Base-by-base conservation (phyloP, 2,888 invertebrate species). In the Anarsia innoxiella region DNA sequence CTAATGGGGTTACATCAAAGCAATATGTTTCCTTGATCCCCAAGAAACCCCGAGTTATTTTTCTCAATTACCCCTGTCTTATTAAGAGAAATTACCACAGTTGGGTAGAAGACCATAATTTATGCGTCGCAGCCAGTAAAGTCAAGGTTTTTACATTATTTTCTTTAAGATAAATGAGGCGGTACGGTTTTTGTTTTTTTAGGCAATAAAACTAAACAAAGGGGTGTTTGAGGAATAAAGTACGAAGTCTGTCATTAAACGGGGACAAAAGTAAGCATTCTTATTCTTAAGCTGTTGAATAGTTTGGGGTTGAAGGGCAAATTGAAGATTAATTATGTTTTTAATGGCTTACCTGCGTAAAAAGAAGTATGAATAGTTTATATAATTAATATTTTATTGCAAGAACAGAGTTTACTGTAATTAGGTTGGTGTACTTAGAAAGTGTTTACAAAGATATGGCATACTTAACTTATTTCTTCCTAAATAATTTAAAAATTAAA, bases 151-250 rank as follows among this genome's bases (percentile, higher is more conserved):
- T 49, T 45, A 47, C 58, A 59, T 48, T 46, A 59, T 57, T 59
- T 68, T 63, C 51, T 49, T 54, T 46, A 49, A 60, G 53, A 66
- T 48, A 63, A 64, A 64, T 62, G 61, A 54, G 47, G 36, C 53
- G 53, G 45, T 41, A 51, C 38, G 4, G 39, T 41, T 42, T 44
- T n/a, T n/a, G 42, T n/a, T n/a, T n/a, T 53, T 53, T 45, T 30
- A 40, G 35, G 32, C 34, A 32, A 25, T 32, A 41, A 37, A 29
- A 14, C 23, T 12, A 33, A 33, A 30, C 25, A 25, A 30, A 40
- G 40, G 32, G 32, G 3, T 23, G 28, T 12, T 32, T 12, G 13
- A 13, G 26, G 29, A 40, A 29, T 30, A 31, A 35, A 35, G 15
- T 28, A 11, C 8, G 23, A 31, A 23, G n/a, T n/a, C n/a, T n/a